These are phyloP conservation scores for Drosophila seguyi DNA, from an alignment of 1,140 invertebrate genomes.

Conservation along the genomic window DNA sequence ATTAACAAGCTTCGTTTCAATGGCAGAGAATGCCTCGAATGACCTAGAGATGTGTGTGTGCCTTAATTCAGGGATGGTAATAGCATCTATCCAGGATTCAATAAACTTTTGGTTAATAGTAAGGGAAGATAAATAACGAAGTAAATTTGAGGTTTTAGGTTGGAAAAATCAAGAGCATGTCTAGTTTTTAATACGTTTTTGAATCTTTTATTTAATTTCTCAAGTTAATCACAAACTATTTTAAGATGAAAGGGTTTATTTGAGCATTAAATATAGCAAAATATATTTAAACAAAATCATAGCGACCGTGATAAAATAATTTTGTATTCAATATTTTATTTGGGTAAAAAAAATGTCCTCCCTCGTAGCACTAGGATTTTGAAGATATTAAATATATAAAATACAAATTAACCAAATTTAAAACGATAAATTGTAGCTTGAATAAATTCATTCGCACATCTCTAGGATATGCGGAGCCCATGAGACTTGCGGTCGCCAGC, in stretches of 20 bases:
- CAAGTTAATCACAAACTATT: too few relatives aligned
- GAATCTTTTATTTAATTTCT: too few relatives aligned
- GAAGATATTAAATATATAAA: background rate
- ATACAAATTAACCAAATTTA: background rate
- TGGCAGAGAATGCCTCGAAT: conserved; percentile 8
- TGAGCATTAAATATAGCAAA: too few relatives aligned
- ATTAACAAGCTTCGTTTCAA: conserved; percentile 48
- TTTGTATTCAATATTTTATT: too few relatives aligned
- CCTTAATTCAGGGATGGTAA: background rate
- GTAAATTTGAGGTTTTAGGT: background rate
- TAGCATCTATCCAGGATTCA: background rate
- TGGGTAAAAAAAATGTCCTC: too few relatives aligned
- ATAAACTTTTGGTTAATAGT: background rate
- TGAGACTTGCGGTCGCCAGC: conserved; percentile 22
- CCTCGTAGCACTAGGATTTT: too few relatives aligned
- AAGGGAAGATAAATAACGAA: background rate
- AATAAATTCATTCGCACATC: conserved; percentile 2
- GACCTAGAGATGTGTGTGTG: conserved; percentile 29
- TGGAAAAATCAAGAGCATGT: background rate
- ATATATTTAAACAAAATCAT: too few relatives aligned
- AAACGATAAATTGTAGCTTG: background rate
- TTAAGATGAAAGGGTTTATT: too few relatives aligned
- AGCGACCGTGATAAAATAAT: too few relatives aligned
- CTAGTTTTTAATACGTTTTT: too few relatives aligned
- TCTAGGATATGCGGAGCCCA: conserved; percentile 5